Evolutionary conservation across 2,888 invertebrate genomes (phyloP).

Genomic region (Pilophorus perplexus): DNA sequence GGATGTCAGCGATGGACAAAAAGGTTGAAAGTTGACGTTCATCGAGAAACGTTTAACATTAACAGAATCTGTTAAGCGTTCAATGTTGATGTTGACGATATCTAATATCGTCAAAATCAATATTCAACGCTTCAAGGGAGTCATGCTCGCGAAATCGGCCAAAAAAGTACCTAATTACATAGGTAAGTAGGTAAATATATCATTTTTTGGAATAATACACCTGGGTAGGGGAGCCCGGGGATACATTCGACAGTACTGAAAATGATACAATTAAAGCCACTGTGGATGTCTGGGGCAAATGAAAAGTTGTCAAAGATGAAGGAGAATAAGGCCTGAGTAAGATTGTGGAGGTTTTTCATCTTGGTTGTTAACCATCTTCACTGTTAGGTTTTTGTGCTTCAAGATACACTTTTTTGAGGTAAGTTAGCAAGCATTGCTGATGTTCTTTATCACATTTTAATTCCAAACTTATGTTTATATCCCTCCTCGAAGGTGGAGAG

Average conservation of each 20-base stretch:
- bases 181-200: too few species aligned
- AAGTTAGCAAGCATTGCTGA: conserved; percentile 3
- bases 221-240: background rate
- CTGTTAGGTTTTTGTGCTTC: background rate
- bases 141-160: too few species aligned
- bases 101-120: too few species aligned
- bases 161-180: too few species aligned
- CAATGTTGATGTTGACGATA: too few species aligned
- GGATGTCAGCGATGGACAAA: too few species aligned
- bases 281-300: background rate
- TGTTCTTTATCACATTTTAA: background rate
- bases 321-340: background rate
- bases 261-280: conserved; percentile 1
- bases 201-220: too few species aligned
- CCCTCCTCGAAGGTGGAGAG: too few species aligned
- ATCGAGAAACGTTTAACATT: too few species aligned
- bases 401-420: background rate
- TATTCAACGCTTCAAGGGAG: too few species aligned
- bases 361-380: background rate
- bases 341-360: background rate
- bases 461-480: background rate
- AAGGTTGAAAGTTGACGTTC: too few species aligned
- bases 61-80: too few species aligned
- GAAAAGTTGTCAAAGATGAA: background rate
- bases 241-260: conserved; percentile 1